phyloP scores from a whole-genome alignment of 2,113 vertebrate species.

The Haemorhous mexicanus region DNA sequence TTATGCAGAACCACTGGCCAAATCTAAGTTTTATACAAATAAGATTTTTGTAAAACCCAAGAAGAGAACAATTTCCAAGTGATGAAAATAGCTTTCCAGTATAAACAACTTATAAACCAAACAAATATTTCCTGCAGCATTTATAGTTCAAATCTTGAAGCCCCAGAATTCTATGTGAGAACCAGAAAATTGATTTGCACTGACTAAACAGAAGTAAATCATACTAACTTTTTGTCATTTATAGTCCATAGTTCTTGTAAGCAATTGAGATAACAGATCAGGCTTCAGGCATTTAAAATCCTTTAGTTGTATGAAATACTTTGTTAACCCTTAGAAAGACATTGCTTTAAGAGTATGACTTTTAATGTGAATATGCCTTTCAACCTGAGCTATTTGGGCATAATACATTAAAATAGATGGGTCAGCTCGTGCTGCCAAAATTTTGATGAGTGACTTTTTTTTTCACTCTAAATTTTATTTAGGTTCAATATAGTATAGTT shows the following conservation, averaged over 20 bases:
- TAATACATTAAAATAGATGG: background rate
- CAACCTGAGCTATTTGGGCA: background rate
- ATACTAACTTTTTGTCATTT: background rate
- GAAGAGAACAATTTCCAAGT: background rate
- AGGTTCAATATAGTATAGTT: background rate
- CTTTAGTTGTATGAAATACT: background rate
- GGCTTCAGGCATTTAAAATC: background rate
- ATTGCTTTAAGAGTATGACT: background rate
- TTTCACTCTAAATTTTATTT: background rate
- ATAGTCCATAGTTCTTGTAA: background rate
- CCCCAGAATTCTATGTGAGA: background rate
- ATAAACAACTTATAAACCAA: background rate
- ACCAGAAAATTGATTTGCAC: background rate
- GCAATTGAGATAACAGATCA: background rate
- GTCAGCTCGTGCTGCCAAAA: background rate
- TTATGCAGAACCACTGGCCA: background rate
- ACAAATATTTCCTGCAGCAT: background rate
- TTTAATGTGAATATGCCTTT: background rate
- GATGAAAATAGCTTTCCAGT: background rate
- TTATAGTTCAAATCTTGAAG: background rate
- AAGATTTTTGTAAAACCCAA: background rate
- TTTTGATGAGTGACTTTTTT: background rate
- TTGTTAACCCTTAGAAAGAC: background rate
- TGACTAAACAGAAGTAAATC: background rate
- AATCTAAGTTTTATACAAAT: background rate